Evolutionary conservation across 2,113 vertebrate species (phyloP).

Genomic region (Pavo muticus): DNA sequence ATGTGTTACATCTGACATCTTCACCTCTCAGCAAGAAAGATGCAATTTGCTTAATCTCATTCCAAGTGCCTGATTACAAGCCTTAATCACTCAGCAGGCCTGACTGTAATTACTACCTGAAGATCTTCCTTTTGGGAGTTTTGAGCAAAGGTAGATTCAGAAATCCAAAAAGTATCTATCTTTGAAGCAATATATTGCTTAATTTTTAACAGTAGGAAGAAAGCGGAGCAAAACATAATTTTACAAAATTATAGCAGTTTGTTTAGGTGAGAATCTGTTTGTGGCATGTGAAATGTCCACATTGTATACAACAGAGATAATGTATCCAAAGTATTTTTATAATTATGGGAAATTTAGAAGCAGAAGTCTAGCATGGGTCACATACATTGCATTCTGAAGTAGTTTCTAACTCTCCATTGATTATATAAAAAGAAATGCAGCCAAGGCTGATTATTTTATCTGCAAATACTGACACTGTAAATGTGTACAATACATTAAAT

Average conservation of each 20-base stretch:
- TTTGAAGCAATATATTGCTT: background rate
- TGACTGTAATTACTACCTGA: conserved; percentile 19
- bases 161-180: background rate
- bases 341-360: background rate
- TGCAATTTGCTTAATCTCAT: conserved; percentile 45
- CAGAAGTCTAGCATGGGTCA: background rate
- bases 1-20: background rate
- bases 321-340: background rate
- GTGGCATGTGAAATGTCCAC: background rate
- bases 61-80: conserved; percentile 47
- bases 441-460: background rate
- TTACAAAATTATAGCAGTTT: background rate
- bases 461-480: background rate
- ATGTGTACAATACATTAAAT: background rate
- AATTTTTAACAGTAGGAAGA: background rate
- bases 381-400: background rate
- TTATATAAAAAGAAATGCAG: background rate
- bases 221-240: background rate
- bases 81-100: conserved; percentile 44
- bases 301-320: background rate
- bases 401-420: background rate
- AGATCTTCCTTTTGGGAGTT: background rate
- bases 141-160: background rate
- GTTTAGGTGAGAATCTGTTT: background rate
- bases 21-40: conserved; percentile 21